Evolutionary conservation across 2,113 vertebrate genomes (phyloP).

Genomic region (Corythaixoides concolor): DNA sequence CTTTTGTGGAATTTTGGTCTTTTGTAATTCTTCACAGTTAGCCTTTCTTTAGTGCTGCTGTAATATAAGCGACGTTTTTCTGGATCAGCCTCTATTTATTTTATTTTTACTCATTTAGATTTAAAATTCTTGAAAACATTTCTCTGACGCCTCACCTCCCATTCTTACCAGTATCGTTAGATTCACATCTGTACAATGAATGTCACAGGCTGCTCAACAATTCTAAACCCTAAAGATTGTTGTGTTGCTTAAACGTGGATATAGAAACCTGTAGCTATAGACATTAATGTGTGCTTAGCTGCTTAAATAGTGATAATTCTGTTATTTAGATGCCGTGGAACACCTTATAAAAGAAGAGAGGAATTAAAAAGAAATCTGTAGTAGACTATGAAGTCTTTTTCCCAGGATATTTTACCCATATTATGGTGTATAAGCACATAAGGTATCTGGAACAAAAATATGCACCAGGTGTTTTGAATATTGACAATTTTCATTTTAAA

Average conservation of each 20-base stretch:
- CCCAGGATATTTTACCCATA: neutral
- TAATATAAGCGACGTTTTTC: neutral
- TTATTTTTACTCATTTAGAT: neutral
- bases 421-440: neutral
- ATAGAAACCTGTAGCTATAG: neutral
- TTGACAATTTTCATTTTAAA: constrained; percentile 11
- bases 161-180: neutral
- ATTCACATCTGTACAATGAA: neutral
- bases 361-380: neutral
- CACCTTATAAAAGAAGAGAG: neutral
- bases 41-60: neutral
- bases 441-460: neutral
- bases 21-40: neutral
- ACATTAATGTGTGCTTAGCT: neutral
- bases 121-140: neutral
- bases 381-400: neutral
- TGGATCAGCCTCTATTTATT: neutral
- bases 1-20: neutral
- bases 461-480: neutral
- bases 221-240: neutral
- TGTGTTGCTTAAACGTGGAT: neutral
- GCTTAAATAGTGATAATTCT: neutral
- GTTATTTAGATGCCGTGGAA: neutral
- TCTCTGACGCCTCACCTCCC: neutral
- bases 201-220: neutral